Evolutionary conservation across 2,888 invertebrate genomes (phyloP), one percentile per base, ranked within the genome.

Genomic region (Ametastegia equiseti): DNA sequence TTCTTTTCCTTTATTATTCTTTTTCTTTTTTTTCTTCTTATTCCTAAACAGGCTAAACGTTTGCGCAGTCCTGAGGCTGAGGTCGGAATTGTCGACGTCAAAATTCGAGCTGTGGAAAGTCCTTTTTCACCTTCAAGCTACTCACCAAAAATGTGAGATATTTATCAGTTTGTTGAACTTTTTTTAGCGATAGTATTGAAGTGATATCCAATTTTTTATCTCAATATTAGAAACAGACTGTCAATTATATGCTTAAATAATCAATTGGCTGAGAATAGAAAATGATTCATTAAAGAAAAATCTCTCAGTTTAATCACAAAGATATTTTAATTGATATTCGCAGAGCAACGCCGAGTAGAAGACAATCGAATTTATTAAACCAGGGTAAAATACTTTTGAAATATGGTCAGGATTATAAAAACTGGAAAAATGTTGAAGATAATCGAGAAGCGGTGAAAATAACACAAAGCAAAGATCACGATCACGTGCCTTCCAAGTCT

Each of bases 31-130:
- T 65, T 30, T 81, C 33, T 73, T 83, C 82, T 83, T 81, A 47
- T 80, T 86, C 87, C 85, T 78, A 78, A 88, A 84, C 87, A 87
- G 83, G 80, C 81, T 67, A 90, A 89, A 84, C 85, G 88, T 50
- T 78, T 81, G 67, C 84, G 85, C 54, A 89, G 88, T 86, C 88
- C 89, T 9, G 86, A 84, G 33, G 69, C 9, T n/a, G 83, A 83
- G 42, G 77, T 83, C 67, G 30, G 65, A 47, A 39, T 81, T 63
- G 33, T 7, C 67, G 87, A 86, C 71, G 84, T 30, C 67, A 83
- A 86, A 78, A 80, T 87, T 71, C 84, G 83, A 63, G 85, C 86
- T 3, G 60, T 85, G 39, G 86, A 85, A 6, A 78, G 75, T 5
- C 77, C 81, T 0, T 85, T 85, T 80, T 83, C 85, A 42, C 82